Percentiles rank a stretch among this genome's conserved stretches.
These are phyloP conservation scores for Phycodurus eques DNA, from an alignment of 2,113 vertebrate genomes.

Conservation along the genomic window DNA sequence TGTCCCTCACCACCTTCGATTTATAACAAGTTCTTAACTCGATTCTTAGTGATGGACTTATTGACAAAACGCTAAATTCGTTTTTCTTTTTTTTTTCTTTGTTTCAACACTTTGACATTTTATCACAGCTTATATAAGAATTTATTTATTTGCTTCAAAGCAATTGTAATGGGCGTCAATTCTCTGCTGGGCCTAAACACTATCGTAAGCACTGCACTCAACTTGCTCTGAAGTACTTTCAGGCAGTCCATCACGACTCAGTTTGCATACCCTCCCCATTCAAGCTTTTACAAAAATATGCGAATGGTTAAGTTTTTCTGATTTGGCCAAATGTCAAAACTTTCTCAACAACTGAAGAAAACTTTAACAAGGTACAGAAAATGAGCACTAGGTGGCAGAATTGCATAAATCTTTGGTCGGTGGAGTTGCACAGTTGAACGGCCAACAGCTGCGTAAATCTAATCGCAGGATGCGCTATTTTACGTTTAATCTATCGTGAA, in stretches of 20 bases:
- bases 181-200: too few species aligned
- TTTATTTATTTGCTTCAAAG: too few species aligned
- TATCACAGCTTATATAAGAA: too few species aligned
- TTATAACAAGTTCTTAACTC: background rate
- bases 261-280: too few species aligned
- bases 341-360: background rate
- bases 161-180: too few species aligned
- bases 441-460: background rate
- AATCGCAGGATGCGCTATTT: background rate
- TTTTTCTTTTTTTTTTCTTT: background rate
- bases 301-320: too few species aligned
- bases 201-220: too few species aligned
- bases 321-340: too few species aligned
- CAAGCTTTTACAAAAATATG: too few species aligned
- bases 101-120: background rate
- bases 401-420: background rate
- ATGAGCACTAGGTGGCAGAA: constrained; percentile 37
- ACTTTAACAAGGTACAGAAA: background rate
- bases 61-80: background rate
- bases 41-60: background rate
- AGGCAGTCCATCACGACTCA: too few species aligned
- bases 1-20: background rate
- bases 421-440: background rate
- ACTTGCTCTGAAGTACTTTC: too few species aligned
- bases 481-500: background rate